phyloP scores from a whole-genome alignment of 1,140 invertebrate species.

The Macrobrachium rosenbergii region DNA sequence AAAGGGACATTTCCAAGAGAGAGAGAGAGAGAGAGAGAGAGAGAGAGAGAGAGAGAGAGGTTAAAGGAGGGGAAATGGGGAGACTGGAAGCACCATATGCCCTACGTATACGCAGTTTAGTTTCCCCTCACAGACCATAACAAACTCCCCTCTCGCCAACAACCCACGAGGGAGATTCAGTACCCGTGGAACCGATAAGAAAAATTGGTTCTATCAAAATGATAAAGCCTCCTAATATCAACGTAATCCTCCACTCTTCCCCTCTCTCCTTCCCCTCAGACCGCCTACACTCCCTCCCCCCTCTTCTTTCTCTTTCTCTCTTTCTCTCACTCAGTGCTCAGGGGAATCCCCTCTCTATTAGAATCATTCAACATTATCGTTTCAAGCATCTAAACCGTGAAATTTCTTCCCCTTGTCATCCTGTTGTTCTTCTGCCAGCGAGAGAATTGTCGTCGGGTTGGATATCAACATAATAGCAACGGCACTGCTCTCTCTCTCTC shows the following conservation, averaged over 20 bases:
- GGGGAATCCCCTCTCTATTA: slow-evolving; percentile 59
- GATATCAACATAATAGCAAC: no score
- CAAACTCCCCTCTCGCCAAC: slow-evolving; percentile 50
- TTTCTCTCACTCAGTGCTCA: not conserved
- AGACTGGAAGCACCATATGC: slow-evolving; percentile 42
- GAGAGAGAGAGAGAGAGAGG: slow-evolving; percentile 21
- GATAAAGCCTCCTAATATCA: slow-evolving; percentile 63
- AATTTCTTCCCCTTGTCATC: slow-evolving; percentile 62
- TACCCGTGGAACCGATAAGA: slow-evolving; percentile 58
- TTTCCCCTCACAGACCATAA: slow-evolving; percentile 50
- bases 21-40: slow-evolving; percentile 43
- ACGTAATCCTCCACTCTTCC: slow-evolving; percentile 49
- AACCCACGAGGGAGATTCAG: slow-evolving; percentile 43
- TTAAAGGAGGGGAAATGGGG: slow-evolving; percentile 1
- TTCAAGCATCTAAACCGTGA: slow-evolving; percentile 60
- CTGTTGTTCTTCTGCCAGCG: slow-evolving; percentile 46
- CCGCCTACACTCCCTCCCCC: slow-evolving; percentile 1
- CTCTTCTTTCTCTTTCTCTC: not conserved
- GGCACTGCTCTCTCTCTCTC: not conserved
- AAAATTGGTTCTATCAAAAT: slow-evolving; percentile 64
- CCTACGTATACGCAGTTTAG: slow-evolving; percentile 40
- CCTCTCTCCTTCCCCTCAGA: slow-evolving; percentile 33
- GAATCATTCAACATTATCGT: slow-evolving; percentile 64
- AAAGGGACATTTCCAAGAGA: not conserved
- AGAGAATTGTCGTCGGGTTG: no score